phyloP scores from a whole-genome alignment of 2,113 vertebrate species.

The Toxotes chatareus region DNA sequence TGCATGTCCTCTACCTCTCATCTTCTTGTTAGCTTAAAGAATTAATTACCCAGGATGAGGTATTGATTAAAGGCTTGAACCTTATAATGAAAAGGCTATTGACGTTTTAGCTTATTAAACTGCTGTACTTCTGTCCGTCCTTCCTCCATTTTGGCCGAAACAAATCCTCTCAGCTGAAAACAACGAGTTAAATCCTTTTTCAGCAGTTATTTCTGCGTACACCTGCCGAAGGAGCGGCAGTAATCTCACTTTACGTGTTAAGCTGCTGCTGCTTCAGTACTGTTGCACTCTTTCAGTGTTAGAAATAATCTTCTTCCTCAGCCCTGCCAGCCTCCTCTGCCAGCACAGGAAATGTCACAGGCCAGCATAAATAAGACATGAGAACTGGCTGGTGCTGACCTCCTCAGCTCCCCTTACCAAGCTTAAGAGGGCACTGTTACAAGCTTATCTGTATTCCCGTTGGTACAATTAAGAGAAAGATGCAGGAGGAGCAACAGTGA shows the following conservation, averaged over 20 bases:
- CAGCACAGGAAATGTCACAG: constrained; percentile 54
- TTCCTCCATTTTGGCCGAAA: not conserved
- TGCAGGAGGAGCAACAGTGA: not conserved
- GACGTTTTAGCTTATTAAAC: constrained; percentile 43
- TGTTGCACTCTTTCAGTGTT: constrained; percentile 25
- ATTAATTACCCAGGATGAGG: constrained; percentile 52
- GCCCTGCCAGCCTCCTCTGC: constrained; percentile 14
- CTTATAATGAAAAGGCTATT: constrained; percentile 59
- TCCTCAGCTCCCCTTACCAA: constrained; percentile 37
- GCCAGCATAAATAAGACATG: constrained; percentile 62
- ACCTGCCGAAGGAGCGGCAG: constrained; percentile 12
- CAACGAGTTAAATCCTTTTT: not conserved
- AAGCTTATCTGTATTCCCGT: constrained; percentile 21
- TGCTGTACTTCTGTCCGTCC: not conserved
- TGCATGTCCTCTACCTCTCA: constrained; percentile 8
- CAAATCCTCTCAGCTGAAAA: not conserved
- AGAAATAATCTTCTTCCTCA: constrained; percentile 48
- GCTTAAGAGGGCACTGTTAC: constrained; percentile 35
- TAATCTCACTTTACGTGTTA: constrained; percentile 39
- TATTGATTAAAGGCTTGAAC: constrained; percentile 55
- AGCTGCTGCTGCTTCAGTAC: constrained; percentile 31
- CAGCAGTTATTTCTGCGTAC: constrained; percentile 25
- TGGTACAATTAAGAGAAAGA: constrained; percentile 24
- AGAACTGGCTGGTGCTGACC: constrained; percentile 44
- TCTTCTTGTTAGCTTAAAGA: constrained; percentile 47